Conservation (phyloP, 2,888 invertebrate genomes). For the Cabera pusaria region DNA sequence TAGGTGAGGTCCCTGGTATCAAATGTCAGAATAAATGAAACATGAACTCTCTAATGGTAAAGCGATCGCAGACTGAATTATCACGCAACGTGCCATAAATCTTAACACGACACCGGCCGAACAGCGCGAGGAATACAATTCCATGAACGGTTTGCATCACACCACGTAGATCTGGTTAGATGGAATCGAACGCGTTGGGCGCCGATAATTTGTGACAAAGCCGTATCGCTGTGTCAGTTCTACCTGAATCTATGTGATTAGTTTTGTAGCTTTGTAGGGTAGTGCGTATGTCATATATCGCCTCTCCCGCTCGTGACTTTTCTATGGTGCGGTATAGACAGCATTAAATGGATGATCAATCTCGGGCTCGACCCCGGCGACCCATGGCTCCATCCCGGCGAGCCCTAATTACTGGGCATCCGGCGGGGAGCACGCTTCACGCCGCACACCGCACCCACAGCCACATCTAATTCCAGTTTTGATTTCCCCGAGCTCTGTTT, state of each 20-base stretch:
- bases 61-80: constrained; percentile 12
- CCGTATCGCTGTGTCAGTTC: too few relatives aligned
- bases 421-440: constrained; percentile 14
- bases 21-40: constrained; percentile 20
- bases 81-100: constrained; percentile 23
- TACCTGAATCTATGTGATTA: too few relatives aligned
- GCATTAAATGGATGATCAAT: too few relatives aligned
- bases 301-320: too few relatives aligned
- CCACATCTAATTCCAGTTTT: too few relatives aligned
- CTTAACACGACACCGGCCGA: constrained; percentile 15
- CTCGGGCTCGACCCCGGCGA: too few relatives aligned
- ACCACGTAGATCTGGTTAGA: constrained; percentile 9
- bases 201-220: too few relatives aligned
- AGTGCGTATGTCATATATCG: too few relatives aligned
- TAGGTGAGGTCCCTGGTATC: constrained; percentile 10
- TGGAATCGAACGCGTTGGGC: background rate
- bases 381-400: constrained; percentile 23
- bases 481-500: too few relatives aligned
- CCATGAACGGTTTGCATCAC: constrained; percentile 21
- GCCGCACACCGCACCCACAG: constrained; percentile 9
- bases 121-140: constrained; percentile 16
- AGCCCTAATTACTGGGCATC: constrained; percentile 28
- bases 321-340: too few relatives aligned
- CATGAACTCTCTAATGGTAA: constrained; percentile 19
- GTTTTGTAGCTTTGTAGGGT: too few relatives aligned